These are phyloP conservation scores for Phrynosoma platyrhinos DNA, from an alignment of 2,113 vertebrate species.

Conservation along the genomic window DNA sequence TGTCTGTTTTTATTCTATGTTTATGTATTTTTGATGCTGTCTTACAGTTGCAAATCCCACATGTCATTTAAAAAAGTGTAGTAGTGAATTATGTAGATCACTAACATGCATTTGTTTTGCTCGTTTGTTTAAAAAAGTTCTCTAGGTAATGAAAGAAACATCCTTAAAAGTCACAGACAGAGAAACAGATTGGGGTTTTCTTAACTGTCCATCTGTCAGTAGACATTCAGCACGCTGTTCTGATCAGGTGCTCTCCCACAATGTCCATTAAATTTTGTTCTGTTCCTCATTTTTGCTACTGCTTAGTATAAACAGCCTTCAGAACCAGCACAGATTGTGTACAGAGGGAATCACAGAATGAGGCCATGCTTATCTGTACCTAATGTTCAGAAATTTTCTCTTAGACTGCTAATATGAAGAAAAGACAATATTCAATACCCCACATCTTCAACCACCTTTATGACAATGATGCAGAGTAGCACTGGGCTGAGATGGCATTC, in stretches of 20 bases:
- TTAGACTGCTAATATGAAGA: not conserved
- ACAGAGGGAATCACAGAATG: not conserved
- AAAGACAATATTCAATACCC: not conserved
- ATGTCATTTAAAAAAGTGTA: conserved; percentile 8
- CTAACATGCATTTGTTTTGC: not conserved
- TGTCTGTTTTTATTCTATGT: conserved; percentile 50
- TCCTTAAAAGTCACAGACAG: not conserved
- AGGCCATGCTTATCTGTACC: not conserved
- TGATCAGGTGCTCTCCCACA: not conserved
- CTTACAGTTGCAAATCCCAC: conserved; percentile 29
- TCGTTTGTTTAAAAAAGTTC: not conserved
- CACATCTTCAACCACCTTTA: not conserved
- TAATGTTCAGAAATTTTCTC: not conserved
- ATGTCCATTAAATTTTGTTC: not conserved
- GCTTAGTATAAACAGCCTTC: not conserved
- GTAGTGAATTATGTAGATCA: not conserved
- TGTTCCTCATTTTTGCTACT: not conserved
- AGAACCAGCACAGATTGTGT: not conserved
- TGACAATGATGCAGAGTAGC: not conserved
- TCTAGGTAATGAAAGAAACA: not conserved
- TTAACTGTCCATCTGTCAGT: not conserved
- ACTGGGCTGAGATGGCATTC: not conserved
- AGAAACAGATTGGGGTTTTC: not conserved
- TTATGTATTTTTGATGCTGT: conserved; percentile 51
- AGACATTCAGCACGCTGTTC: not conserved